Percentiles rank a stretch among this genome's conserved stretches.
phyloP scores from a whole-genome alignment of 1,140 invertebrate genomes.

The Halyomorpha halys region DNA sequence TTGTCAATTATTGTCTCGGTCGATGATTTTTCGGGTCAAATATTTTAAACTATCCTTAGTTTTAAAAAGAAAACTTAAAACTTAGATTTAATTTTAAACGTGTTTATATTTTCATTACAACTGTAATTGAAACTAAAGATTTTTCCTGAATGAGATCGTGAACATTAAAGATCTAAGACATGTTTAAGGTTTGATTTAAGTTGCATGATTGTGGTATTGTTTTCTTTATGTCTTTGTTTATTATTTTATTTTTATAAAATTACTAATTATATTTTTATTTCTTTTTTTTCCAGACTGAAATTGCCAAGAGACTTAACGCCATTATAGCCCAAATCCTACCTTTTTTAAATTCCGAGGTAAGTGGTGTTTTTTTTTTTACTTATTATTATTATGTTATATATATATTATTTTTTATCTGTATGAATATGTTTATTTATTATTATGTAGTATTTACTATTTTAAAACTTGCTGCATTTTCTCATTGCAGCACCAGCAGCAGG shows the following conservation, averaged over 20 bases:
- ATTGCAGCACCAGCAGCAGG: constrained; percentile 77
- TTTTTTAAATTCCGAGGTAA: constrained; percentile 77
- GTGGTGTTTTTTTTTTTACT: constrained; percentile 22
- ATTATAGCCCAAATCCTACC: constrained; percentile 86
- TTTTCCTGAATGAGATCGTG: no score
- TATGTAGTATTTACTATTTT: no score
- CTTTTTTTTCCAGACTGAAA: constrained; percentile 69
- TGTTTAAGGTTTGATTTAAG: no score
- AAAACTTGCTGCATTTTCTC: background rate
- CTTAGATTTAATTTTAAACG: no score
- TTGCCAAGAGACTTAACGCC: constrained; percentile 80
- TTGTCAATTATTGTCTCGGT: no score
- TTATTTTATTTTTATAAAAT: background rate
- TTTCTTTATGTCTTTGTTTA: background rate
- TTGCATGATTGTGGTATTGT: no score
- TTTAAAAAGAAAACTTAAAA: no score
- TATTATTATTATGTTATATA: constrained; percentile 2
- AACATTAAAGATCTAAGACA: no score
- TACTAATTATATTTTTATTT: constrained; percentile 1
- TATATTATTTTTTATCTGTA: background rate
- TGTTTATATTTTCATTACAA: no score
- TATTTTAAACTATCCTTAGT: no score
- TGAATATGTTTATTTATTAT: background rate
- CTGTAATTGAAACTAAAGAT: no score
- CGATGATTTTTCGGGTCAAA: no score